These are phyloP conservation scores for Embiotoca jacksoni DNA, from an alignment of 2,113 vertebrate genomes.

Conservation along the genomic window DNA sequence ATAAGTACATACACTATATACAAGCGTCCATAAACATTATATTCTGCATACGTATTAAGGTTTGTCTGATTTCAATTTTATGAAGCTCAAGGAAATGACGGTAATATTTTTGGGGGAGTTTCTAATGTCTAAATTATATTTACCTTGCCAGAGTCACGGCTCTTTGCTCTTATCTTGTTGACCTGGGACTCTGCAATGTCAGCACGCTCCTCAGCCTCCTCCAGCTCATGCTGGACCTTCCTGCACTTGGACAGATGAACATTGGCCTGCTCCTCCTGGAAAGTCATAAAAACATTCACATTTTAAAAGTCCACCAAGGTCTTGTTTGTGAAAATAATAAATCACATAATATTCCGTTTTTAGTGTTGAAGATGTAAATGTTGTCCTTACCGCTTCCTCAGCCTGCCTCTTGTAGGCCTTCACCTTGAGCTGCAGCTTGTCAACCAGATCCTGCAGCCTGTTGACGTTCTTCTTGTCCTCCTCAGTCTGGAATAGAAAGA, in stretches of 20 bases:
- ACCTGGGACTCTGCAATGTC: conserved; percentile 88
- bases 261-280: conserved; percentile 81
- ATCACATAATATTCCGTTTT: too few relatives aligned
- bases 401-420: conserved; percentile 94
- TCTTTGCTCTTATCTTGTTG: conserved; percentile 88
- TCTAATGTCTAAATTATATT: too few relatives aligned
- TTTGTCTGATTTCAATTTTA: too few relatives aligned
- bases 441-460: conserved; percentile 81
- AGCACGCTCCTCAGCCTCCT: conserved; percentile 88
- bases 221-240: conserved; percentile 87
- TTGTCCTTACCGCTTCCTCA: conserved; percentile 86
- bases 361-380: neutral
- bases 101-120: too few relatives aligned
- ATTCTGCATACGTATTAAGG: too few relatives aligned
- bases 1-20: too few relatives aligned
- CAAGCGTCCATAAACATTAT: too few relatives aligned
- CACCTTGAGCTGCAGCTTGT: conserved; percentile 91
- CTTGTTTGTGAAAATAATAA: too few relatives aligned
- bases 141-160: conserved; percentile 83
- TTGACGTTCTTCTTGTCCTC: conserved; percentile 74
- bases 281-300: too few relatives aligned
- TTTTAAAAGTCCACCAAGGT: too few relatives aligned
- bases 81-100: too few relatives aligned
- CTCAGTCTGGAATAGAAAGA: conserved; percentile 60
- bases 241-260: conserved; percentile 81